phyloP scores from a whole-genome alignment of 1,140 invertebrate genomes.

The Lordiphosa clarofinis region DNA sequence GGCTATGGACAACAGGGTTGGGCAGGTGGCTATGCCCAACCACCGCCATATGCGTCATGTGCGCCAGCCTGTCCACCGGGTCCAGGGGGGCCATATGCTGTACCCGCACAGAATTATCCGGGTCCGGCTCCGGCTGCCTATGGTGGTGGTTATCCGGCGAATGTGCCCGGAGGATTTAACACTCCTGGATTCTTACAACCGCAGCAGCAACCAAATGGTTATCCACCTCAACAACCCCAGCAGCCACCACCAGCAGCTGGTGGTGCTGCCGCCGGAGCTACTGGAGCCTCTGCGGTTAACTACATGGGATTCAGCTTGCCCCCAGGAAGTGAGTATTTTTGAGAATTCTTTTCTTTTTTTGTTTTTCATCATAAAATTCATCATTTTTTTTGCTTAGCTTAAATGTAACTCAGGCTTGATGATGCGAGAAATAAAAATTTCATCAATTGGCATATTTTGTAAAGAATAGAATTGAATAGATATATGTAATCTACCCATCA shows the following conservation, averaged over 20 bases:
- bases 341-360: neutral
- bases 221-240: conserved; percentile 32
- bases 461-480: no score
- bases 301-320: conserved; percentile 73
- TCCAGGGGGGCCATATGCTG: conserved; percentile 34
- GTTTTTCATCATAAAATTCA: neutral
- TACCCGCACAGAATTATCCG: conserved; percentile 39
- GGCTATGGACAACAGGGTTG: conserved; percentile 54
- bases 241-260: conserved; percentile 27
- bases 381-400: conserved; percentile 4
- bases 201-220: conserved; percentile 49
- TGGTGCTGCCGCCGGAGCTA: conserved; percentile 28
- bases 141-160: conserved; percentile 46
- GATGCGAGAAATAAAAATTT: no score
- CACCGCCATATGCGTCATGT: conserved; percentile 58
- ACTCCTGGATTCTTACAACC: conserved; percentile 40
- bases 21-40: conserved; percentile 54
- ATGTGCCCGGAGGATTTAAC: conserved; percentile 57
- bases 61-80: conserved; percentile 30
- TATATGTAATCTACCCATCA: no score
- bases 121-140: conserved; percentile 28
- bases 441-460: no score
- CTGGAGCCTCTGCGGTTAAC: conserved; percentile 31
- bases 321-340: conserved; percentile 67
- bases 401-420: no score